phyloP scores from a whole-genome alignment of 2,797 vertebrate genomes.

The Pipistrellus nathusii region DNA sequence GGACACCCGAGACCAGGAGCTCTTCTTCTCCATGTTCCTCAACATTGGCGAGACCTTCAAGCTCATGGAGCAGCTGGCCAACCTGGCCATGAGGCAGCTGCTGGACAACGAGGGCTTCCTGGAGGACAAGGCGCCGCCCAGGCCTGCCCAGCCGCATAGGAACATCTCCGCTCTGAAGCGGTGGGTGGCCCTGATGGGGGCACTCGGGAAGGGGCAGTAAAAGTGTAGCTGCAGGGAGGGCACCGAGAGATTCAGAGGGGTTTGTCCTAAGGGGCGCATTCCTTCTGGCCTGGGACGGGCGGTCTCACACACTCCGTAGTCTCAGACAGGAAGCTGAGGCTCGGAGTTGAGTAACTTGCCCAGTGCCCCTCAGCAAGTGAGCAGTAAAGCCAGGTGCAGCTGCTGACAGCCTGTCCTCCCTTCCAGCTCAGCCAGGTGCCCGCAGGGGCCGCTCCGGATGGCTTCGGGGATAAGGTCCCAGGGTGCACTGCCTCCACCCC shows the following conservation, averaged over 20 bases:
- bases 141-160: conserved; percentile 92
- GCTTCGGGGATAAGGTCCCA: background rate
- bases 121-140: conserved; percentile 93
- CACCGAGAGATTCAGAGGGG: background rate
- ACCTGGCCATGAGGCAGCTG: conserved; percentile 96
- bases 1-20: conserved; percentile 93
- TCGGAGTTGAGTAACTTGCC: background rate
- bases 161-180: conserved; percentile 96
- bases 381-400: background rate
- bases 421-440: accelerated
- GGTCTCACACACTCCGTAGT: background rate
- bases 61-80: conserved; percentile 98
- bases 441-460: background rate
- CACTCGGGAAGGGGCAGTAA: background rate
- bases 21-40: conserved; percentile 99
- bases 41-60: conserved; percentile 97
- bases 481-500: background rate
- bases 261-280: background rate
- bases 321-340: background rate
- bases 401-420: too few relatives aligned
- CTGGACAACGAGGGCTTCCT: conserved; percentile 95
- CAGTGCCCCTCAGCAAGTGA: background rate
- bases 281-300: accelerated
- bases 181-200: conserved; percentile 76
- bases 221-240: background rate